Evolutionary conservation across 1,140 invertebrate genomes (phyloP).

Genomic region (Ditylenchus dipsaci): DNA sequence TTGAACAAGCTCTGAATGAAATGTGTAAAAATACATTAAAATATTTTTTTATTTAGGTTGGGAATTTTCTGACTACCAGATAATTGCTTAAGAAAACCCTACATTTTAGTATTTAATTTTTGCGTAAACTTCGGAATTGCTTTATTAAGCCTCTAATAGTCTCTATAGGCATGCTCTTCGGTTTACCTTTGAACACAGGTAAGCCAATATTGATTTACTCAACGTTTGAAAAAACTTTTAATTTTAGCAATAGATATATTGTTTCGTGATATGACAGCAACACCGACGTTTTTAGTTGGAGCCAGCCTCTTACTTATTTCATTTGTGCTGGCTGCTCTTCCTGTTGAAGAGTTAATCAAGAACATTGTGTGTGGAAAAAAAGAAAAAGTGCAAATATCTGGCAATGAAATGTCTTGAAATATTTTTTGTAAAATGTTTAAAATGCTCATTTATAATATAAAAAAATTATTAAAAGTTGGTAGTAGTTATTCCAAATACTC

Average conservation of each 20-base stretch:
- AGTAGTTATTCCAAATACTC: no score
- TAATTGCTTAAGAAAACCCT: no score
- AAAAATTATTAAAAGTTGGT: no score
- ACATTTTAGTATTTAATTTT: conserved; percentile 57
- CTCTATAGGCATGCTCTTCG: conserved; percentile 54
- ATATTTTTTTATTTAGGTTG: no score
- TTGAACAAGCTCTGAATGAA: no score
- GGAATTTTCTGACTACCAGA: no score
- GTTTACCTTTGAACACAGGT: conserved; percentile 52
- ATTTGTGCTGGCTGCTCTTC: conserved; percentile 47
- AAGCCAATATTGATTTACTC: background rate
- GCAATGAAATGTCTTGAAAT: background rate
- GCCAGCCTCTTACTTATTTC: conserved; percentile 48
- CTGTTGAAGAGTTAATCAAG: conserved; percentile 19
- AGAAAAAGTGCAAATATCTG: background rate
- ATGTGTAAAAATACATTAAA: no score
- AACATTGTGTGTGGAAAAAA: background rate
- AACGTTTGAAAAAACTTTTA: conserved; percentile 1
- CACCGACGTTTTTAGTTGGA: conserved; percentile 40
- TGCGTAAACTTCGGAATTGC: conserved; percentile 56
- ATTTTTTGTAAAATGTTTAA: no score
- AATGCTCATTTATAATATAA: no score
- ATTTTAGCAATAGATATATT: conserved; percentile 50
- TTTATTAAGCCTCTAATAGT: conserved; percentile 45
- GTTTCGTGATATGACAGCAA: conserved; percentile 38